phyloP scores from a whole-genome alignment of 2,888 invertebrate species.

The Nezara viridula region DNA sequence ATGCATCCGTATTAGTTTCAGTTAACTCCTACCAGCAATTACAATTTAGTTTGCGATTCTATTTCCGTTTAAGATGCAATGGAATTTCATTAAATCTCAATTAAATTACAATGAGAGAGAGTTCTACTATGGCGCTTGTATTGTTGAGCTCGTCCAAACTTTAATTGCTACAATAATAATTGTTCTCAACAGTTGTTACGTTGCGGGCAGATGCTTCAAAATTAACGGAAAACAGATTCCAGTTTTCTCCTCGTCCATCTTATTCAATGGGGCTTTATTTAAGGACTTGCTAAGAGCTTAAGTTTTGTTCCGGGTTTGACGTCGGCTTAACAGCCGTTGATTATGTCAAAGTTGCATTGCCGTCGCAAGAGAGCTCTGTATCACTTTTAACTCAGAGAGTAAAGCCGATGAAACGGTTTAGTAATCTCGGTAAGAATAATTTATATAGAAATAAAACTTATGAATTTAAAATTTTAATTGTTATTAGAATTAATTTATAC shows the following conservation, averaged over 20 bases:
- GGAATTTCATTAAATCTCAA: conserved; percentile 18
- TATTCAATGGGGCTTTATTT: conserved; percentile 9
- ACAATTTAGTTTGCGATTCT: conserved; percentile 7
- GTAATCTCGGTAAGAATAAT: no score
- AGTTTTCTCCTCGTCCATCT: neutral
- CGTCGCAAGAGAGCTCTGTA: neutral
- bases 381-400: neutral
- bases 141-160: neutral
- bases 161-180: conserved; percentile 19
- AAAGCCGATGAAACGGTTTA: no score
- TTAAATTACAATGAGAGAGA: conserved; percentile 1
- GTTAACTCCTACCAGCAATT: conserved; percentile 17
- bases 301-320: neutral
- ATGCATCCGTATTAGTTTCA: conserved; percentile 6
- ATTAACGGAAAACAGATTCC: conserved; percentile 2
- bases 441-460: no score
- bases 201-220: neutral
- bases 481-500: no score
- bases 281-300: neutral
- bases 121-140: neutral
- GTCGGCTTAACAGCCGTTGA: neutral
- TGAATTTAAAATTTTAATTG: no score
- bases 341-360: neutral
- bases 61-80: conserved; percentile 8
- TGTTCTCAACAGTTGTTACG: neutral